Conservation (phyloP, 2,797 vertebrate species). For the Atherinosoma microstoma region DNA sequence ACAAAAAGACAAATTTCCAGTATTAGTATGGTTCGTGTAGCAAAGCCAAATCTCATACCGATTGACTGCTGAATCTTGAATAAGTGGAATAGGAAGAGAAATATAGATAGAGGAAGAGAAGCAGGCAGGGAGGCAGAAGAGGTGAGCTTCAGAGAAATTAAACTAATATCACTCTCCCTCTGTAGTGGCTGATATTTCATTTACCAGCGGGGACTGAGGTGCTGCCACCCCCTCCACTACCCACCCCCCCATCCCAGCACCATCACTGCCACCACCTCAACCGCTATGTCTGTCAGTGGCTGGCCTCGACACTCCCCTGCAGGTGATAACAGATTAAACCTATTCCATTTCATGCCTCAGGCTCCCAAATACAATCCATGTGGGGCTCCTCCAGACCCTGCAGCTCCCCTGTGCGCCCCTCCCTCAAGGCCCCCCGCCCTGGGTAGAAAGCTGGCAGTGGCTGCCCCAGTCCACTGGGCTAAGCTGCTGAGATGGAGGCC, state of each 20-base stretch:
- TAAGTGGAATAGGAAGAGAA: conserved; percentile 7
- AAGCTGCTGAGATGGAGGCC: conserved; percentile 80
- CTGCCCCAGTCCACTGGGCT: conserved; percentile 81
- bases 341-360: conserved; percentile 87
- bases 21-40: conserved; percentile 10
- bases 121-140: conserved; percentile 37
- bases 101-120: conserved; percentile 18
- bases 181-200: conserved; percentile 79
- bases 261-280: conserved; percentile 53
- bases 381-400: conserved; percentile 75
- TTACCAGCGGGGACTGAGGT: conserved; percentile 71
- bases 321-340: conserved; percentile 88
- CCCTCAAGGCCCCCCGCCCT: conserved; percentile 57
- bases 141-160: conserved; percentile 70
- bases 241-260: conserved; percentile 13
- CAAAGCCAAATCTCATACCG: conserved; percentile 20
- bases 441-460: conserved; percentile 71
- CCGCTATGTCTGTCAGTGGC: conserved; percentile 68
- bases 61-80: conserved; percentile 33
- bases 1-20: conserved; percentile 30
- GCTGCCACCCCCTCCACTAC: conserved; percentile 5
- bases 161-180: conserved; percentile 74
- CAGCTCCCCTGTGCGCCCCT: conserved; percentile 55
- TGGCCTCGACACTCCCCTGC: conserved; percentile 73
- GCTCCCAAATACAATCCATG: conserved; percentile 82